Evolutionary conservation across 2,888 invertebrate species (phyloP).

Genomic region (Drosophila pseudotakahashii): DNA sequence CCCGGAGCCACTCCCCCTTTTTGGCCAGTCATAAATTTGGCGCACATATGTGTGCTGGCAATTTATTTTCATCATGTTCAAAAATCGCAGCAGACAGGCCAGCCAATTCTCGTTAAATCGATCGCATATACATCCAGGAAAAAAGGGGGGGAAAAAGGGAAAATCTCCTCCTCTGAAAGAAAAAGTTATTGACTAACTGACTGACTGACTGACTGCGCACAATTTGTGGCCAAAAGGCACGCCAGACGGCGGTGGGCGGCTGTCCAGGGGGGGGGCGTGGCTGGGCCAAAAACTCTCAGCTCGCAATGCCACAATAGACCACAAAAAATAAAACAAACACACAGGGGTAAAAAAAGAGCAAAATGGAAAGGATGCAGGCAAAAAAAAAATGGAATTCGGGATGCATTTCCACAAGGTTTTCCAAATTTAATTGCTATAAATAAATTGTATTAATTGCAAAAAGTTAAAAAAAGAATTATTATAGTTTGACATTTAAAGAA

Average conservation of each 20-base stretch:
- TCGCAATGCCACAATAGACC: constrained; percentile 4
- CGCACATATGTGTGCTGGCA: constrained; percentile 74
- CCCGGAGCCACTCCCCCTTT: constrained; percentile 18
- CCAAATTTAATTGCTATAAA: background rate
- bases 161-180: constrained; percentile 22
- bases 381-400: too few relatives aligned
- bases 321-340: constrained; percentile 4
- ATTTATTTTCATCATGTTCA: constrained; percentile 77
- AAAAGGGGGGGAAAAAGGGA: too few relatives aligned
- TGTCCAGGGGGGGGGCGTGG: constrained; percentile 7
- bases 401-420: background rate
- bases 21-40: constrained; percentile 67
- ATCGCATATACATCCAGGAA: constrained; percentile 39
- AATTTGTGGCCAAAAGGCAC: constrained; percentile 50
- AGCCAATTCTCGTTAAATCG: constrained; percentile 65
- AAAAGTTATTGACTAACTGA: constrained; percentile 53
- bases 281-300: constrained; percentile 26
- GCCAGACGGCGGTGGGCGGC: constrained; percentile 18
- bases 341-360: background rate
- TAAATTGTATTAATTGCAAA: background rate
- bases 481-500: too few relatives aligned
- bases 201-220: constrained; percentile 46
- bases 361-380: background rate
- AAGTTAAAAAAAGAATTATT: background rate
- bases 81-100: constrained; percentile 69